Percentiles rank a stretch among this genome's conserved stretches.
These are phyloP conservation scores for Cyprinella venusta DNA, from an alignment of 2,797 vertebrate species.

Conservation along the genomic window DNA sequence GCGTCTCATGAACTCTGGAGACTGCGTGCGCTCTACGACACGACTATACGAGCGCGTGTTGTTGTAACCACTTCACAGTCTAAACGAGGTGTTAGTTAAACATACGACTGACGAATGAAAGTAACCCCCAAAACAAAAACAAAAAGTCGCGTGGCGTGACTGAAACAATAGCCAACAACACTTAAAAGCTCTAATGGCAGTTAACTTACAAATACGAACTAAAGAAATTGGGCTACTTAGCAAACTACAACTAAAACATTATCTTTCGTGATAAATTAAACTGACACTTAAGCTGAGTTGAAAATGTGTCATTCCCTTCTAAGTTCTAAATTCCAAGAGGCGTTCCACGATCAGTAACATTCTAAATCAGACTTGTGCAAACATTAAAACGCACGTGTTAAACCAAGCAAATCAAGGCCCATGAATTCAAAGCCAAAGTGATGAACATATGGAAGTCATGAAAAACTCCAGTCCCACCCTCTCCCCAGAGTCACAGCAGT, in stretches of 20 bases:
- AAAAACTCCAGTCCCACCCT: constrained; percentile 78
- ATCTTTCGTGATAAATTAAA: not conserved
- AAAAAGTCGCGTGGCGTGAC: constrained; percentile 19
- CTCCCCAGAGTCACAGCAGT: constrained; percentile 71
- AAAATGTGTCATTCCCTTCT: not conserved
- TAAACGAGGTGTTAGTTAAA: not conserved
- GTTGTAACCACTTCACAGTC: not conserved
- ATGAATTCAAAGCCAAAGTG: constrained; percentile 59
- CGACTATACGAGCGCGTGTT: not conserved
- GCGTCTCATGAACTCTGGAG: not conserved
- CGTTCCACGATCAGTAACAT: not conserved
- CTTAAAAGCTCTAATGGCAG: not conserved
- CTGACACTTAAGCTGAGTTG: not conserved
- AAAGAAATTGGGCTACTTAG: not conserved
- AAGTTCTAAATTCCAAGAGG: not conserved
- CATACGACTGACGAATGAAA: not conserved
- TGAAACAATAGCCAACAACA: not conserved
- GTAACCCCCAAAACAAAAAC: constrained; percentile 13
- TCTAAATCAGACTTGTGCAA: not conserved
- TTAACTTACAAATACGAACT: not conserved
- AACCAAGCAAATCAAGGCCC: constrained; percentile 31
- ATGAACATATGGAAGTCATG: constrained; percentile 84
- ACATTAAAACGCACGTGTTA: constrained; percentile 12
- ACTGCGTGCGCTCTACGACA: not conserved
- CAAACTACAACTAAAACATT: not conserved